Conservation (phyloP, 1,140 invertebrate genomes). For the Phortica variegata region DNA sequence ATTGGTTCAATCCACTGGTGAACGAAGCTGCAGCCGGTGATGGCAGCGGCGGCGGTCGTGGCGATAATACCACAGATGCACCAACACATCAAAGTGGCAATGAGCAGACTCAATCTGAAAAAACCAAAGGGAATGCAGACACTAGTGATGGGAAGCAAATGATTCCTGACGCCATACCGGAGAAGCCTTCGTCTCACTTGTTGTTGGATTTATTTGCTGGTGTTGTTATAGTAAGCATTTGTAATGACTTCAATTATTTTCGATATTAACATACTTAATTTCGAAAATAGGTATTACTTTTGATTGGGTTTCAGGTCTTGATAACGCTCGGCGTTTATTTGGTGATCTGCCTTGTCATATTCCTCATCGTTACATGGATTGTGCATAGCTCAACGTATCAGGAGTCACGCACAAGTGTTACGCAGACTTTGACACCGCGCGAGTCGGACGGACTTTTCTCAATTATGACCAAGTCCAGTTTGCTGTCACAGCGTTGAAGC, state of each 20-base stretch:
- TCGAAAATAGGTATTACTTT: no score
- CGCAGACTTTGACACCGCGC: neutral
- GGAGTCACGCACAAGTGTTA: neutral
- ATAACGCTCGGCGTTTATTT: slow-evolving; percentile 10
- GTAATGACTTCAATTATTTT: no score
- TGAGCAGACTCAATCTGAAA: neutral
- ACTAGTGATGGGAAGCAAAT: neutral
- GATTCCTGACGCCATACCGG: neutral
- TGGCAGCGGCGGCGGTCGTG: neutral
- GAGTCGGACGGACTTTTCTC: neutral
- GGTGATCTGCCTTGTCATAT: slow-evolving; percentile 15
- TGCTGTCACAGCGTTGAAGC: slow-evolving; percentile 9
- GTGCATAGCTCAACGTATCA: neutral
- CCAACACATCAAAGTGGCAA: neutral
- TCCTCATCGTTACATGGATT: slow-evolving; percentile 13
- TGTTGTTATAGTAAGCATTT: no score
- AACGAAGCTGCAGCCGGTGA: no score
- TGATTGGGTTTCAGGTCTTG: slow-evolving; percentile 14
- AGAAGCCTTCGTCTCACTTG: no score
- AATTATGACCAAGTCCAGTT: slow-evolving; percentile 6
- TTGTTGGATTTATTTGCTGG: no score
- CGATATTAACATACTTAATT: no score
- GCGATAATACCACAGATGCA: neutral
- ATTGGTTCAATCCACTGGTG: no score
- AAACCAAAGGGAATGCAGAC: slow-evolving; percentile 11